phyloP scores from a whole-genome alignment of 1,140 invertebrate species.

The Drosophila orosa region DNA sequence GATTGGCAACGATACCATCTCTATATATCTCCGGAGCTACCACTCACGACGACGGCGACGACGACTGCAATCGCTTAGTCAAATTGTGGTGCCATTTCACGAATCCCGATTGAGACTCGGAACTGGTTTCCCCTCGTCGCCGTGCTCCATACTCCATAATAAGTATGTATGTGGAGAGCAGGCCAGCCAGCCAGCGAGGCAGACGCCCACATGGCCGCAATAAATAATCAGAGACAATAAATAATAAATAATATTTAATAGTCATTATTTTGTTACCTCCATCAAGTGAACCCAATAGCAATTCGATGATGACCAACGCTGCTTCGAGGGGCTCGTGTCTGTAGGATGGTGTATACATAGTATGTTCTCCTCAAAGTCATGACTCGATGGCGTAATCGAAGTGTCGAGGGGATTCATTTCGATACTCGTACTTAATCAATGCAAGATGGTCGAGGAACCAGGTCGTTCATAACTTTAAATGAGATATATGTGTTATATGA shows the following conservation, averaged over 20 bases:
- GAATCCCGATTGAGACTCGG: constrained; percentile 37
- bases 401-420: constrained; percentile 3
- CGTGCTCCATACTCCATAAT: constrained; percentile 10
- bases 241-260: constrained; percentile 58
- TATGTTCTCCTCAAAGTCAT: neutral
- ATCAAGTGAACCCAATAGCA: constrained; percentile 28
- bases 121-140: constrained; percentile 63
- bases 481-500: neutral
- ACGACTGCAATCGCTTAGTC: constrained; percentile 55
- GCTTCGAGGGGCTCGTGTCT: constrained; percentile 41
- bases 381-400: constrained; percentile 32
- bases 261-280: constrained; percentile 51
- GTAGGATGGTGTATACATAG: constrained; percentile 4
- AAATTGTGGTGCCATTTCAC: constrained; percentile 64
- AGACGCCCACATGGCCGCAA: constrained; percentile 61
- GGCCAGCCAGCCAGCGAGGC: constrained; percentile 41
- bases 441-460: neutral
- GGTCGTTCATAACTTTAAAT: neutral
- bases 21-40: constrained; percentile 36
- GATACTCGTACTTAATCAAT: constrained; percentile 3
- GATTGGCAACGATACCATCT: constrained; percentile 24
- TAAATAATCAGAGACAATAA: constrained; percentile 42
- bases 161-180: constrained; percentile 16
- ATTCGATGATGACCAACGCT: constrained; percentile 50
- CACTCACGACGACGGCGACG: constrained; percentile 3